Base-by-base conservation (phyloP, 2,113 vertebrate genomes). In the Salvelinus sp. region DNA sequence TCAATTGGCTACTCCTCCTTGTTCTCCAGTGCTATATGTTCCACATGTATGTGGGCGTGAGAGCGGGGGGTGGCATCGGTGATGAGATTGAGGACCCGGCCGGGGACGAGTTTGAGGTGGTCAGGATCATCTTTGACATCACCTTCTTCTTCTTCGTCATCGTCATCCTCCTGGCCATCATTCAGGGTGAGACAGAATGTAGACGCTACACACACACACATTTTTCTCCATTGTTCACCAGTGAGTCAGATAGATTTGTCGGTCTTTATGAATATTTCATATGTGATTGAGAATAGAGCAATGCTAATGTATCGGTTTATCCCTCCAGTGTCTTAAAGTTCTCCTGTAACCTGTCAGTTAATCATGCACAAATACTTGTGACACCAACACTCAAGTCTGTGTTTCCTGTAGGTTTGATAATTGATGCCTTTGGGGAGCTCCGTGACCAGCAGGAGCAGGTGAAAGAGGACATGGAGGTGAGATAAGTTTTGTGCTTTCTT, bases 41-140 rank as follows among this genome's bases (percentile, higher is more conserved):
- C 88, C 97, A 99, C 89, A 98, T 98, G 97, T 98, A 98, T 0
- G 97, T 97, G 69, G 97, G 97, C 3, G 97, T 99, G 0, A 95
- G 97, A 23, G 97, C 96, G 0, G 97, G 97, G 3, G 96, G 97
- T 1, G 97, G 97, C 30, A 99, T 99, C 4, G 97, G 97, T 0
- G 97, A 98, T 16, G 96, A 98, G 91, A 98, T 99, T 0, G 95
- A 96, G 78, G 97, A 99, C 82, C 97, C 97, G 0, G 97, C 96
- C 0, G 97, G 97, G 63, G 97, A 99, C 0, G 96, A 98, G 33
- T 98, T 97, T 72, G 97, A 99, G 91, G 96, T 97, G 79, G 98
- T 97, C 76, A 92, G 96, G 3, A 95, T 99, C 62, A 90, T 99
- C 84, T 99, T 99, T 60, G 97, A 99, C 85, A 98, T 98, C 89